phyloP scores from a whole-genome alignment of 2,113 vertebrate species.

The Ophthalmolycus amberensis region DNA sequence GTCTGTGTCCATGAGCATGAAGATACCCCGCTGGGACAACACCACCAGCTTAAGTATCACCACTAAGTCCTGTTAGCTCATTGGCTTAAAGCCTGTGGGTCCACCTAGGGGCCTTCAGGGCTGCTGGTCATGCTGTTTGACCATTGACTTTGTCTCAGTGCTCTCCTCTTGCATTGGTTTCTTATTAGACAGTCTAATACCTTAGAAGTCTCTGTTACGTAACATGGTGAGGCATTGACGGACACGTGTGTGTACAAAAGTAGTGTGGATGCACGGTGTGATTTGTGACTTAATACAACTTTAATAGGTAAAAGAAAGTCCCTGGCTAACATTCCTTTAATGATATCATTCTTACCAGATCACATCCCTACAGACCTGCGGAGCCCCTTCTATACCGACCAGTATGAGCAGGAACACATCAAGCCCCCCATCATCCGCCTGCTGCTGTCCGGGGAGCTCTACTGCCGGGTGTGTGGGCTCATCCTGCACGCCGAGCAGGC shows the following conservation, averaged over 20 bases:
- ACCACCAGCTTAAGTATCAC: slow-evolving; percentile 57
- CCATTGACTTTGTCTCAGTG: slow-evolving; percentile 28
- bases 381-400: slow-evolving; percentile 95
- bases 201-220: slow-evolving; percentile 43
- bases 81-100: slow-evolving; percentile 49
- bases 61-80: slow-evolving; percentile 57
- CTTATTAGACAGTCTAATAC: slow-evolving; percentile 57
- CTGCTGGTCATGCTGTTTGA: slow-evolving; percentile 28
- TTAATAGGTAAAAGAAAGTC: not conserved
- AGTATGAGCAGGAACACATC: slow-evolving; percentile 97
- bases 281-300: slow-evolving; percentile 25
- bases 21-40: slow-evolving; percentile 30
- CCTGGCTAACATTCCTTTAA: not conserved
- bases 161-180: slow-evolving; percentile 3
- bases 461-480: slow-evolving; percentile 91
- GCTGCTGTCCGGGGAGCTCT: slow-evolving; percentile 92
- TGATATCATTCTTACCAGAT: slow-evolving; percentile 79
- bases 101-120: slow-evolving; percentile 2
- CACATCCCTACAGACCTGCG: slow-evolving; percentile 92
- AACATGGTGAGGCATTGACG: slow-evolving; percentile 28
- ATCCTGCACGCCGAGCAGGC: slow-evolving; percentile 92
- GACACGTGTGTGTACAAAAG: slow-evolving; percentile 40
- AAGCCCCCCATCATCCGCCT: slow-evolving; percentile 91
- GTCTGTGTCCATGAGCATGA: slow-evolving; percentile 40
- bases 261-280: slow-evolving; percentile 2